Evolutionary conservation across 2,113 vertebrate species (phyloP).

Genomic region (Prochilodus magdalenae): DNA sequence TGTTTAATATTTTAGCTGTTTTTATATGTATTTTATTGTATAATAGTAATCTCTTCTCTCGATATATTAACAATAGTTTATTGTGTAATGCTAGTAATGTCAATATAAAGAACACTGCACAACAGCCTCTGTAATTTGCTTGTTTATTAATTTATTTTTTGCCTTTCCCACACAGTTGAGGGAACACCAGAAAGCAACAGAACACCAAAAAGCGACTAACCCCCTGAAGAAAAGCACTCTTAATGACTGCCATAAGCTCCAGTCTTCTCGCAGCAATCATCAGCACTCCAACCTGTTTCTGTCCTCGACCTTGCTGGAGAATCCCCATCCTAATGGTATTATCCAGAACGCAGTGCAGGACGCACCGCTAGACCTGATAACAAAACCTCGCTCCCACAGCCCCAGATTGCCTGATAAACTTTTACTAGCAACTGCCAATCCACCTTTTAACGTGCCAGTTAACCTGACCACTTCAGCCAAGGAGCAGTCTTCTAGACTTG

Average conservation of each 20-base stretch:
- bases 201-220: too few species aligned
- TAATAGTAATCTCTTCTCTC: background rate
- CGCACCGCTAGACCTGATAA: conserved; percentile 90
- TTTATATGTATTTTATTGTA: background rate
- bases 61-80: background rate
- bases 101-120: background rate
- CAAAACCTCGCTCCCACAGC: conserved; percentile 81
- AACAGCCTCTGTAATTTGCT: conserved; percentile 23
- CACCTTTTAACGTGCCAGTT: conserved; percentile 80
- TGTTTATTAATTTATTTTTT: conserved; percentile 58
- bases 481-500: conserved; percentile 72
- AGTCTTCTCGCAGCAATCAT: conserved; percentile 79
- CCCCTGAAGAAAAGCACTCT: conserved; percentile 81
- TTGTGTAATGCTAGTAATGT: background rate
- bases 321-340: conserved; percentile 84
- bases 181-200: conserved; percentile 81
- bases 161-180: conserved; percentile 81
- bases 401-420: conserved; percentile 72
- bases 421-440: conserved; percentile 71
- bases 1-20: background rate
- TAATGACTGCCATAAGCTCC: conserved; percentile 73
- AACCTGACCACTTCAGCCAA: conserved; percentile 84
- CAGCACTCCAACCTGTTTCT: conserved; percentile 88
- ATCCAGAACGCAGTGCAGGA: conserved; percentile 88
- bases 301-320: conserved; percentile 84